Conservation (phyloP, 2,888 invertebrate genomes). For the Cantharis flavilabris region DNA sequence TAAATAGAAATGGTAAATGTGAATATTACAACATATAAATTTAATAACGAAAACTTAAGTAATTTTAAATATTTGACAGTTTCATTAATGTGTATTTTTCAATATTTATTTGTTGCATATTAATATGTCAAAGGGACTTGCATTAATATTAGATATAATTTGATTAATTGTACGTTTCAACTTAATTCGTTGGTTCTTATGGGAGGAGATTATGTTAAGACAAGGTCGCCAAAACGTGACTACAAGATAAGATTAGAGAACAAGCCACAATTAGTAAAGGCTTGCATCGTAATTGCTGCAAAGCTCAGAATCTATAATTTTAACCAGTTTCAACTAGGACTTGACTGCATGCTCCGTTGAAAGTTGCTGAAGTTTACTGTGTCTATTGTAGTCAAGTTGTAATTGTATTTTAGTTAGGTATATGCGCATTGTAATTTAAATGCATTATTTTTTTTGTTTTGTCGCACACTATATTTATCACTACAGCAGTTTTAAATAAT, state of each 20-base stretch:
- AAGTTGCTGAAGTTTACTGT: constrained; percentile 28
- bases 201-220: constrained; percentile 26
- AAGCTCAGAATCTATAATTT: constrained; percentile 50
- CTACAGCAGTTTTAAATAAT: neutral
- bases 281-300: constrained; percentile 47
- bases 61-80: too few relatives aligned
- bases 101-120: neutral
- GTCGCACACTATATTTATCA: neutral
- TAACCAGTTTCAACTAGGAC: constrained; percentile 39
- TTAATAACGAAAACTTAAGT: too few relatives aligned
- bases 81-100: too few relatives aligned
- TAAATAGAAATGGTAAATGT: too few relatives aligned
- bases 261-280: constrained; percentile 50
- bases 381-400: constrained; percentile 28
- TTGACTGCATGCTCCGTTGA: constrained; percentile 20
- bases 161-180: constrained; percentile 17
- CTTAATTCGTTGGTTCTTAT: constrained; percentile 19
- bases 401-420: constrained; percentile 25
- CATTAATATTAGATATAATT: constrained; percentile 5
- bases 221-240: constrained; percentile 41
- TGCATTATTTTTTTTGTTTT: constrained; percentile 8
- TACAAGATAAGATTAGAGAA: constrained; percentile 50
- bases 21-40: too few relatives aligned
- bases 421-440: constrained; percentile 23
- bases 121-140: neutral